Percentiles rank a stretch among this genome's conserved stretches.
phyloP scores from a whole-genome alignment of 2,888 invertebrate genomes.

The Girardia tigrina region DNA sequence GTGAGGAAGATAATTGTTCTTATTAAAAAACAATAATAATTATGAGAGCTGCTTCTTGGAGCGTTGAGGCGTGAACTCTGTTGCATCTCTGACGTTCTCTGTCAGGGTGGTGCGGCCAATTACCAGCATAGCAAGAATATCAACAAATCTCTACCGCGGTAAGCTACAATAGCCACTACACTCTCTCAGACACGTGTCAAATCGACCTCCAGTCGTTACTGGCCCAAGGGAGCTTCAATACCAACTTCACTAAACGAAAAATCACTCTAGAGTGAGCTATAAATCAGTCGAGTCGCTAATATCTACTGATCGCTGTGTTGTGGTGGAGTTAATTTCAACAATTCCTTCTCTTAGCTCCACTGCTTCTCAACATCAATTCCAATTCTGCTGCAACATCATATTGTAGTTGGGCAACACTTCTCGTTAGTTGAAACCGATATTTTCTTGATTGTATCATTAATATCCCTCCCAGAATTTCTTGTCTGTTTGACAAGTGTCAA shows the following conservation, averaged over 20 bases:
- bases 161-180: constrained; percentile 1
- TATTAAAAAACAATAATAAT: constrained; percentile 23
- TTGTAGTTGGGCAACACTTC: neutral
- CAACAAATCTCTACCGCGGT: constrained; percentile 23
- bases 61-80: constrained; percentile 23
- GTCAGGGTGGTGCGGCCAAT: constrained; percentile 17
- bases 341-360: constrained; percentile 16
- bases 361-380: constrained; percentile 18
- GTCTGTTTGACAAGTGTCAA: constrained; percentile 12
- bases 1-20: constrained; percentile 17
- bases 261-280: constrained; percentile 20
- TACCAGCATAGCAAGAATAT: constrained; percentile 20
- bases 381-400: constrained; percentile 3
- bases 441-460: neutral
- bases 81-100: constrained; percentile 23
- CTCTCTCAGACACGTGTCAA: constrained; percentile 18
- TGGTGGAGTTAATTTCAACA: constrained; percentile 23
- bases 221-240: constrained; percentile 4
- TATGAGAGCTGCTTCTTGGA: constrained; percentile 23
- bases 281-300: constrained; percentile 23
- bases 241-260: neutral
- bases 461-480: neutral
- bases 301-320: constrained; percentile 14
- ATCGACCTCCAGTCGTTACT: constrained; percentile 20
- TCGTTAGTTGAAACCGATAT: neutral